Evolutionary conservation across 1,140 invertebrate species (phyloP).

Genomic region (Coenobita brevimanus): DNA sequence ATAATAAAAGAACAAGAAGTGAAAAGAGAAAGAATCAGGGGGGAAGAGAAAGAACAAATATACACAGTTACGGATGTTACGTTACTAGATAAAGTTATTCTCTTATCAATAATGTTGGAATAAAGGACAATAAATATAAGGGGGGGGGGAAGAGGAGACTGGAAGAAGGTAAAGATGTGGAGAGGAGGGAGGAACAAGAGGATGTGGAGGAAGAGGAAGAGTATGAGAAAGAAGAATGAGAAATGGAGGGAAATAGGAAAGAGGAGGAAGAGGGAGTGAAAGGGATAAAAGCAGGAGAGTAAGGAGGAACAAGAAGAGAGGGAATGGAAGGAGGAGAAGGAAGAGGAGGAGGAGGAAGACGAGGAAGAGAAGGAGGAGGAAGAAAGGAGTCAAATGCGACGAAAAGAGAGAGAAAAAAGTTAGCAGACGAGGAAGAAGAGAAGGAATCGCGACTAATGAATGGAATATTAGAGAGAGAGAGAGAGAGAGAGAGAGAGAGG

Average conservation of each 20-base stretch:
- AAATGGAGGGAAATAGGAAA: background rate
- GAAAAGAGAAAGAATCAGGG: no score
- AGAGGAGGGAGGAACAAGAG: background rate
- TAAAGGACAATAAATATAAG: no score
- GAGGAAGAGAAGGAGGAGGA: background rate
- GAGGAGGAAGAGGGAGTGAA: background rate
- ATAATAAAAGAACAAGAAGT: no score
- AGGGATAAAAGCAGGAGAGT: background rate
- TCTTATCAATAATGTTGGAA: no score
- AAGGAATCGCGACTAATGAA: background rate
- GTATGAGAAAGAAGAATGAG: background rate
- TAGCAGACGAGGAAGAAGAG: background rate
- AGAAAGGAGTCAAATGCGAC: background rate
- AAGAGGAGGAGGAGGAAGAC: background rate
- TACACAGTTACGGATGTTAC: no score
- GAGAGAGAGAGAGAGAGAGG: background rate
- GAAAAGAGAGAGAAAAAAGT: no score
- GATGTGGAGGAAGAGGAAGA: background rate
- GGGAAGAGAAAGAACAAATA: no score
- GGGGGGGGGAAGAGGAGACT: background rate
- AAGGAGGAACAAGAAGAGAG: background rate
- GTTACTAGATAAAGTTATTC: no score
- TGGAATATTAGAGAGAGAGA: no score
- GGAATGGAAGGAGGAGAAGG: background rate
- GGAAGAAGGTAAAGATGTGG: background rate